A percentile compares a stretch with the other conserved stretches of the same genome.
Evolutionary conservation across 1,140 invertebrate species (phyloP).

Genomic region (Heliconius himera): DNA sequence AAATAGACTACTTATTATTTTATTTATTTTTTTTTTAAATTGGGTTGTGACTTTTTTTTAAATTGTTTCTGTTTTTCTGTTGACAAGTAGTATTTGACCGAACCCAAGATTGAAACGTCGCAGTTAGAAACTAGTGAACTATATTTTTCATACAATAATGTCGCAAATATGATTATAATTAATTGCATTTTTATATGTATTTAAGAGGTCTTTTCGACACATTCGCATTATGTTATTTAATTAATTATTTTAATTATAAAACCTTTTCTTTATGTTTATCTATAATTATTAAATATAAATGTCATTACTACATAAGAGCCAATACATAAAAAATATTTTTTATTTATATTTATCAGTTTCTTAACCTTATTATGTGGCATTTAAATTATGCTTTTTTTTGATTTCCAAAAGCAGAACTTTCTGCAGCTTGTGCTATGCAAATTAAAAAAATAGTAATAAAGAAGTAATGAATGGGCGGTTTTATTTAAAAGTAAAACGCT

Average conservation of each 20-base stretch:
- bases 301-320: background rate
- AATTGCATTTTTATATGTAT: background rate
- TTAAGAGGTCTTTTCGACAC: background rate
- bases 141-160: slow-evolving; percentile 36
- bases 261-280: background rate
- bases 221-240: background rate
- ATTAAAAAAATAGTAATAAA: background rate
- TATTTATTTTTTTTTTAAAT: background rate
- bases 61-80: background rate
- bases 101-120: background rate
- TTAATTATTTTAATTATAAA: background rate
- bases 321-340: background rate
- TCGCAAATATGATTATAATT: background rate
- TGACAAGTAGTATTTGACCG: background rate
- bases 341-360: background rate
- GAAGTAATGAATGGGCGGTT: background rate
- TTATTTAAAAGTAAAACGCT: slow-evolving; percentile 7
- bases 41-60: slow-evolving; percentile 4
- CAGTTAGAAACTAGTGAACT: slow-evolving; percentile 28
- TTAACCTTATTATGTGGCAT: too few species aligned
- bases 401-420: background rate
- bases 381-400: background rate
- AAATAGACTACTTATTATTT: background rate
- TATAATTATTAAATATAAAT: background rate
- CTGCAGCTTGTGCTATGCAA: background rate